A percentile compares a stretch with the other conserved stretches of the same genome.
Conservation (phyloP, 2,888 invertebrate genomes). For the Epinotia ramella region DNA sequence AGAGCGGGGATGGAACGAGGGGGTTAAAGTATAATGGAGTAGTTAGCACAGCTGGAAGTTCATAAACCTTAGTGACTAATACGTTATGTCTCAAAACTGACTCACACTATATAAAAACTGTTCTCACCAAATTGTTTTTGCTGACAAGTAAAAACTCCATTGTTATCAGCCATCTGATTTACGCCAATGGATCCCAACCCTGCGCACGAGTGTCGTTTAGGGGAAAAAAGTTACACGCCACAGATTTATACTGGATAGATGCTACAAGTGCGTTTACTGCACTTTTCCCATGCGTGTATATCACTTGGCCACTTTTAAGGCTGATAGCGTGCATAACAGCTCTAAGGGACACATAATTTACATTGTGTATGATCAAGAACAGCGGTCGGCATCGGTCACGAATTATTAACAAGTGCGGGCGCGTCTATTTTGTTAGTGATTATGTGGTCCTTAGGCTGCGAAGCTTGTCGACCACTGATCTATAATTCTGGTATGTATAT, state of each 20-base stretch:
- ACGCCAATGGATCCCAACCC: slow-evolving; percentile 56
- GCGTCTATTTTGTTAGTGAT: too few relatives aligned
- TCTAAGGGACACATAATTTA: too few relatives aligned
- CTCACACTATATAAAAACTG: slow-evolving; percentile 12
- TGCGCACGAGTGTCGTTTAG: slow-evolving; percentile 52
- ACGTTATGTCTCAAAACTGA: slow-evolving; percentile 1
- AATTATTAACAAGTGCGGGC: too few relatives aligned
- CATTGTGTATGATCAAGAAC: too few relatives aligned
- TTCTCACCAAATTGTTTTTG: slow-evolving; percentile 32
- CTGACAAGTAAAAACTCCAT: slow-evolving; percentile 55
- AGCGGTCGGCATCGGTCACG: too few relatives aligned
- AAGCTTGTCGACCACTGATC: too few relatives aligned
- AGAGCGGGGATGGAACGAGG: too few relatives aligned
- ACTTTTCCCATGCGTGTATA: background rate
- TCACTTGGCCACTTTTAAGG: background rate
- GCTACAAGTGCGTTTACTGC: background rate
- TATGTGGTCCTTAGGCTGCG: too few relatives aligned
- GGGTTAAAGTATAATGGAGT: too few relatives aligned
- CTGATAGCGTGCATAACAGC: too few relatives aligned
- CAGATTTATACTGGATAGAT: slow-evolving; percentile 4
- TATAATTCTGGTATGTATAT: too few relatives aligned
- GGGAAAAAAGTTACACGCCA: slow-evolving; percentile 20
- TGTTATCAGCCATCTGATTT: slow-evolving; percentile 60
- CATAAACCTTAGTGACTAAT: background rate
- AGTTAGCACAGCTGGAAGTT: too few relatives aligned